Conservation (phyloP, 2,888 invertebrate genomes). For the Lasioglossum lativentre region DNA sequence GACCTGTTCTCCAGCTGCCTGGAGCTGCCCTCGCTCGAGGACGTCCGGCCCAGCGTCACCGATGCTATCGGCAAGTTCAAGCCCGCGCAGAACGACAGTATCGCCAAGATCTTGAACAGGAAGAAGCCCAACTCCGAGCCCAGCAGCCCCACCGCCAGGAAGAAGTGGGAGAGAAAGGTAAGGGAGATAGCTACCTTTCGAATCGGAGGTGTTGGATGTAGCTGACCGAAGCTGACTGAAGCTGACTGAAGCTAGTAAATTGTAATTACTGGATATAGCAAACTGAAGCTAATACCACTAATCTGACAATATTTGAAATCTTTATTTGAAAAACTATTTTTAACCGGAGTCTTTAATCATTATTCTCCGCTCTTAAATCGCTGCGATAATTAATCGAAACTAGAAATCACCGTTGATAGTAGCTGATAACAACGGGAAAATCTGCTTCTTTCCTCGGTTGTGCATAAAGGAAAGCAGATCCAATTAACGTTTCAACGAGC, state of each 20-base stretch:
- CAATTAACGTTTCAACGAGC: not conserved
- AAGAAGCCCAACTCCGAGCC: slow-evolving; percentile 83
- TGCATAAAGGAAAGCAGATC: not conserved
- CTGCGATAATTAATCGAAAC: not conserved
- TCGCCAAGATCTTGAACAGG: slow-evolving; percentile 81
- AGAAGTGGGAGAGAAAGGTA: slow-evolving; percentile 84
- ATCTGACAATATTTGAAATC: not conserved
- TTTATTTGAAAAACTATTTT: not conserved
- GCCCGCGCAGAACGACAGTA: slow-evolving; percentile 81
- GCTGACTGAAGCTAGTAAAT: too few relatives aligned
- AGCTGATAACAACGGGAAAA: not conserved
- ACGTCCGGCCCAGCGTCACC: slow-evolving; percentile 85
- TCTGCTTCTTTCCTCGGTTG: not conserved
- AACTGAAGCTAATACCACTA: too few relatives aligned
- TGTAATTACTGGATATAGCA: too few relatives aligned
- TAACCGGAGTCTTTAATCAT: slow-evolving; percentile 5
- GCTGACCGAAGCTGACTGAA: not conserved
- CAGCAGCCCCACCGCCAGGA: slow-evolving; percentile 83
- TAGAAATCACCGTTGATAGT: not conserved
- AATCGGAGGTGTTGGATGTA: not conserved
- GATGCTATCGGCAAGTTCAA: slow-evolving; percentile 82
- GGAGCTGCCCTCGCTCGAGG: slow-evolving; percentile 90
- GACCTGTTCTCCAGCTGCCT: slow-evolving; percentile 91
- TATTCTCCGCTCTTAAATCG: not conserved
- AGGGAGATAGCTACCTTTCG: not conserved